phyloP scores from a whole-genome alignment of 2,113 vertebrate genomes.

The Fukomys damarensis region DNA sequence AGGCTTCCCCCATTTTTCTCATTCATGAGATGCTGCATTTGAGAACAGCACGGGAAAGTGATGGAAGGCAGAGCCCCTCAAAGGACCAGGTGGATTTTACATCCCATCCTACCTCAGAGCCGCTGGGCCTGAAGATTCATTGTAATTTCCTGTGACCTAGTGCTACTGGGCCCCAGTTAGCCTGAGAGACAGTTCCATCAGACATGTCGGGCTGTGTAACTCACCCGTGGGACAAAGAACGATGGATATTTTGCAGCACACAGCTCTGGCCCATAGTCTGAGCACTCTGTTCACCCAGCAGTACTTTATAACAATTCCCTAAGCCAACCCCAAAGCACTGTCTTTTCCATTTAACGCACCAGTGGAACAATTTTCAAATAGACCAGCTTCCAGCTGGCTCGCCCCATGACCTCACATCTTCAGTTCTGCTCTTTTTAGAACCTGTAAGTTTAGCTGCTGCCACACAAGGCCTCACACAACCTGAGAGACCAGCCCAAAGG shows the following conservation, averaged over 20 bases:
- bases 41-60: slow-evolving; percentile 61
- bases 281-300: background rate
- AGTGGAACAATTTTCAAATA: background rate
- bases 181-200: background rate
- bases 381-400: background rate
- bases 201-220: fast-evolving
- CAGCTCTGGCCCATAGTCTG: background rate
- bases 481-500: background rate
- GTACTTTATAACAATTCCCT: background rate
- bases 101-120: background rate
- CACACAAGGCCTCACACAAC: background rate
- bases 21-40: background rate
- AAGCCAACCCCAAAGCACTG: background rate
- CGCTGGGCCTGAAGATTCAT: background rate
- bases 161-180: background rate
- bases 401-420: background rate
- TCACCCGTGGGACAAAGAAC: background rate
- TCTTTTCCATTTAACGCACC: background rate
- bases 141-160: background rate
- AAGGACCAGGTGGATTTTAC: background rate
- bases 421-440: slow-evolving; percentile 48
- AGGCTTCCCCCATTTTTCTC: slow-evolving; percentile 80
- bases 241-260: fast-evolving
- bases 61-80: background rate
- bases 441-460: slow-evolving; percentile 34